Base-by-base conservation (phyloP, 2,113 vertebrate genomes). In the Telmatochromis bifrenatus region DNA sequence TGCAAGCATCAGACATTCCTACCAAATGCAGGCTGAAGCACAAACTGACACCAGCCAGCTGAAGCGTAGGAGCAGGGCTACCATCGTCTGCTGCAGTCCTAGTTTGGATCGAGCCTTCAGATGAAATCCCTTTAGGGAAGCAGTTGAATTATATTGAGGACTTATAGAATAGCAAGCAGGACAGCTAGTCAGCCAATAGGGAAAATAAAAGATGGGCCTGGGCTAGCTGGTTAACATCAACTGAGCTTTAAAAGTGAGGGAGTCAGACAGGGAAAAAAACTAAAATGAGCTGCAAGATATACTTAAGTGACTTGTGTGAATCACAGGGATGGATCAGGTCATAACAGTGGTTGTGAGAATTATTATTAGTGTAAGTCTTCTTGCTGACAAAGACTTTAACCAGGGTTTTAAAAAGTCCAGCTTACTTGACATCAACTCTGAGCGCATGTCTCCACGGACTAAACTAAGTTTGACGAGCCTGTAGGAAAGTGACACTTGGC, bases 401-500 rank as follows among this genome's bases (percentile, higher is more conserved):
- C 35, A 28, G 23, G 4, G 23, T 73, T 73, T 73, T 47, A 28
- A 28, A 68, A 75, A 28, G 23, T 47, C 42, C 15, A 10, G 42
- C 70, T 47, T 19, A 12, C 70, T 28, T 77, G 37, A 45, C 5
- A 73, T 73, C 15, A 77, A 7, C 0, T 49, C 4, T 7, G 39
- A 49, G 39, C 0, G 23, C 26, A 70, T 15, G 39, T 75, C 42
- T 19, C 23, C 0, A 0, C 0, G 3, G 26, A 77, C 26, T 3
- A 2, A 33, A 51, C 26, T 33, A 5, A 31, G 15, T 49, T 77
- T 49, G 45, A 19, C 3, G 2, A 11, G 42, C 73, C 26, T 51
- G 45, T 51, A 13, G 45, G 26, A n/a, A 31, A 77, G 70, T 51
- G 15, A 75, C 23, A 47, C 23, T 75, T 49, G 70, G 42, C 23